Evolutionary conservation across 2,113 vertebrate genomes (phyloP).

Genomic region (Pleuronectes platessa): DNA sequence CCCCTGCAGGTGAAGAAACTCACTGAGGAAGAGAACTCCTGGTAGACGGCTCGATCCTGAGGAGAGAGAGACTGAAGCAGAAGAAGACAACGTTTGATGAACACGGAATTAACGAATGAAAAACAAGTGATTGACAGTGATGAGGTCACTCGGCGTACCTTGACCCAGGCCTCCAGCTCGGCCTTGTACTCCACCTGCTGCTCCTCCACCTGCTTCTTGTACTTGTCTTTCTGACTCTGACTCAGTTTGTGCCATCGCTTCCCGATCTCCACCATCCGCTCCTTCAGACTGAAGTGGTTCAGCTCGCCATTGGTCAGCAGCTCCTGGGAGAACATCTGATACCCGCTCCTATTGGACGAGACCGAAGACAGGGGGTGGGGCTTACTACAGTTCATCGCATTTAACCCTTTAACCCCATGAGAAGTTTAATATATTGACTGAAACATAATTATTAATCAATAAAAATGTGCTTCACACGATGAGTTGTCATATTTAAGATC

Average conservation of each 20-base stretch:
- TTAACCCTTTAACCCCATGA: too few species aligned
- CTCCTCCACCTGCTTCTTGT: slow-evolving; percentile 86
- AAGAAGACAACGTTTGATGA: neutral
- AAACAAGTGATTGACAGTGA: neutral
- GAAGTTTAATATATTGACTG: too few species aligned
- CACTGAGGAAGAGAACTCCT: slow-evolving; percentile 82
- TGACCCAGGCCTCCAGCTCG: slow-evolving; percentile 83
- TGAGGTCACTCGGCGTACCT: slow-evolving; percentile 63
- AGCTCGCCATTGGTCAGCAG: slow-evolving; percentile 86
- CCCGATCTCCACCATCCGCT: slow-evolving; percentile 88
- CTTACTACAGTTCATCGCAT: neutral
- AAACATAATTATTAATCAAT: too few species aligned
- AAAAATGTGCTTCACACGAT: too few species aligned
- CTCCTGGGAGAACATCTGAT: slow-evolving; percentile 89
- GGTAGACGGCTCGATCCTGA: slow-evolving; percentile 82
- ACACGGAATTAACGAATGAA: too few species aligned
- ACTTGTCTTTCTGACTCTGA: slow-evolving; percentile 83
- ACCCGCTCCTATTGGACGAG: slow-evolving; percentile 80
- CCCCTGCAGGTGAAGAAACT: slow-evolving; percentile 42
- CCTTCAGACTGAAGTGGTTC: slow-evolving; percentile 86
- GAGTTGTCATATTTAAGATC: too few species aligned
- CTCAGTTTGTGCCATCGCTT: slow-evolving; percentile 86
- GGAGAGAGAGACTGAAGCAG: slow-evolving; percentile 81
- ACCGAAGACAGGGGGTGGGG: slow-evolving; percentile 1
- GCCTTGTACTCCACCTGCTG: slow-evolving; percentile 85